Conservation (phyloP, 2,797 vertebrate genomes). For the Apogon talboti region DNA sequence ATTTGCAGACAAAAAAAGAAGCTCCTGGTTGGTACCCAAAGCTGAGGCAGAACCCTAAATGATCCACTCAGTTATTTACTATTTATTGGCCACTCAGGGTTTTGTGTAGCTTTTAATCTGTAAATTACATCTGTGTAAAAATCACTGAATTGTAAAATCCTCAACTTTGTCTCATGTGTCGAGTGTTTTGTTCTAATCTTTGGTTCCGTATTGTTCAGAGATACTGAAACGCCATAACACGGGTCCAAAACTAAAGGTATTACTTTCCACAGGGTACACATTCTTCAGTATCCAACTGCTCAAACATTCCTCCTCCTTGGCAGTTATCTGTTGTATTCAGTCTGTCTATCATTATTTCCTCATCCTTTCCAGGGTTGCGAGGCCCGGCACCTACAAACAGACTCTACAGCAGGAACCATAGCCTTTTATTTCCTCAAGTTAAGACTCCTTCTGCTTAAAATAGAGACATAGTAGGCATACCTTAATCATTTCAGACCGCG, state of each 20-base stretch:
- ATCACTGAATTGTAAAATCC: conserved; percentile 43
- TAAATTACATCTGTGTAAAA: conserved; percentile 13
- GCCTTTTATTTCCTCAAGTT: conserved; percentile 64
- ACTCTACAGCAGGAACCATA: conserved; percentile 54
- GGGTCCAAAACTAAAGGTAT: conserved; percentile 49
- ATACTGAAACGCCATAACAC: conserved; percentile 38
- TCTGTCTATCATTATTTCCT: conserved; percentile 75
- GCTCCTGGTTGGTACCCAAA: conserved; percentile 76
- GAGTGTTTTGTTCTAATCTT: conserved; percentile 41
- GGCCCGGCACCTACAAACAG: conserved; percentile 48
- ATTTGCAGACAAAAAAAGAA: conserved; percentile 81
- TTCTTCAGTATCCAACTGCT: conserved; percentile 62
- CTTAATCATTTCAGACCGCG: conserved; percentile 74
- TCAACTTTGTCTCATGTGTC: conserved; percentile 16
- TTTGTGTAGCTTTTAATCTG: conserved; percentile 21
- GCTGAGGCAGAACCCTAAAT: conserved; percentile 72
- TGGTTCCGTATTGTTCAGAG: conserved; percentile 41
- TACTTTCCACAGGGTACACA: conserved; percentile 67
- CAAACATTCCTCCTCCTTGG: conserved; percentile 71
- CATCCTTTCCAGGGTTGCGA: conserved; percentile 64
- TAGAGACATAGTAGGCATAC: conserved; percentile 79
- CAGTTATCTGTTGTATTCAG: conserved; percentile 65
- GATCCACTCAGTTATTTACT: conserved; percentile 24
- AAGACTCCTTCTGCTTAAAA: conserved; percentile 76
- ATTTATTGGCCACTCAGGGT: conserved; percentile 14